A percentile compares a stretch with the other conserved stretches of the same genome.
Conservation (phyloP, 1,140 invertebrate species). For the Drosophila auraria region DNA sequence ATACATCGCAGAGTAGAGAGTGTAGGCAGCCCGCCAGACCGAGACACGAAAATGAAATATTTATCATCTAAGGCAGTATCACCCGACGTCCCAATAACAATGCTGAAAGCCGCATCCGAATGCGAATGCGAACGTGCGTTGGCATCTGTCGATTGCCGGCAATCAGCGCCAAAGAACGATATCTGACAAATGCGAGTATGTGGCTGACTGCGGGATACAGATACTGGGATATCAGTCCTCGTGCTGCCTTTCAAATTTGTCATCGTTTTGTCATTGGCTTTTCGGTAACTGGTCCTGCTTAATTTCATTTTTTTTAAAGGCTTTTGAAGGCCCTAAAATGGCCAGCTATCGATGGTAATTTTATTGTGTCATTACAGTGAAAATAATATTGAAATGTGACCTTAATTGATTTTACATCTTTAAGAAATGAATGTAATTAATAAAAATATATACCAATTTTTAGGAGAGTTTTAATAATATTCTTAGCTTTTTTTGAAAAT, state of each 20-base stretch:
- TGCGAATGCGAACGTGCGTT: slow-evolving; percentile 66
- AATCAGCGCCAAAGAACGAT: slow-evolving; percentile 59
- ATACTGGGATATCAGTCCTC: slow-evolving; percentile 21
- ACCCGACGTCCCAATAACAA: slow-evolving; percentile 47
- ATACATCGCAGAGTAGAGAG: slow-evolving; percentile 54
- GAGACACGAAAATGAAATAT: slow-evolving; percentile 69
- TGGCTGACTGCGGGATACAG: slow-evolving; percentile 7
- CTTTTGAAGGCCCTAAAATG: slow-evolving; percentile 16
- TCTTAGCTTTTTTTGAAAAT: too few relatives aligned
- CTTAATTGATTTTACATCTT: too few relatives aligned
- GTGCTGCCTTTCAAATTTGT: slow-evolving; percentile 60
- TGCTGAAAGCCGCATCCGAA: background rate
- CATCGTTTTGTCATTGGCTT: slow-evolving; percentile 56
- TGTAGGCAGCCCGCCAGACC: slow-evolving; percentile 44
- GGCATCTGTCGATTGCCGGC: slow-evolving; percentile 71
- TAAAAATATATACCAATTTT: too few relatives aligned
- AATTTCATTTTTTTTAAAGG: slow-evolving; percentile 19
- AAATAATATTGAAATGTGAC: too few relatives aligned
- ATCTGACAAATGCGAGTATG: slow-evolving; percentile 60
- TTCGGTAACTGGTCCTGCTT: background rate
- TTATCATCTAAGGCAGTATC: slow-evolving; percentile 63
- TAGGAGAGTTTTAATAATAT: too few relatives aligned
- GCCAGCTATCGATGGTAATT: slow-evolving; percentile 10
- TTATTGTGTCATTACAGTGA: too few relatives aligned
- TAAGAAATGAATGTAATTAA: too few relatives aligned